Evolutionary conservation across 1,140 invertebrate species (phyloP).

Genomic region (Leucophenga varia): DNA sequence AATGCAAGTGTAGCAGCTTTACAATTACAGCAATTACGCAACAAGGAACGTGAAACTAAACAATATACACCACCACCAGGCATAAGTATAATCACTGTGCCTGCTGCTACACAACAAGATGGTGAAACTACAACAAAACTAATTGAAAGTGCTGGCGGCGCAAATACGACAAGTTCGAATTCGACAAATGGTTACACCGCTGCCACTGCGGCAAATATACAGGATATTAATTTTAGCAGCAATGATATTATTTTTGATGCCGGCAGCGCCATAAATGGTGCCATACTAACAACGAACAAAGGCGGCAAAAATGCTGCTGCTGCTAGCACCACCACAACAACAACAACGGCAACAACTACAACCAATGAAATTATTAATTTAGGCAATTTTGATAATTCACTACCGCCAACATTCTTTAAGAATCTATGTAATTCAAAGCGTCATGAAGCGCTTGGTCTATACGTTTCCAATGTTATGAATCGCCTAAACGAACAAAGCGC

Average conservation of each 20-base stretch:
- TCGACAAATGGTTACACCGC: no score
- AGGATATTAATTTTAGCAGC: conserved; percentile 47
- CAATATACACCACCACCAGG: conserved; percentile 37
- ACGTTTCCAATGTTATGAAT: conserved; percentile 53
- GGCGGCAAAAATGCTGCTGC: conserved; percentile 3
- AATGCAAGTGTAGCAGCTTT: conserved; percentile 1
- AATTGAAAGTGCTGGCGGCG: no score
- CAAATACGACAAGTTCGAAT: no score
- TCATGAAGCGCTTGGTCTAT: conserved; percentile 47
- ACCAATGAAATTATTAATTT: conserved; percentile 48
- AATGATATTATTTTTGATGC: conserved; percentile 48
- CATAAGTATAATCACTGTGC: conserved; percentile 50
- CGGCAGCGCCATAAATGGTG: conserved; percentile 9
- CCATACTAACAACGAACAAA: no score
- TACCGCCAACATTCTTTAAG: conserved; percentile 53
- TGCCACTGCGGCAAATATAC: conserved; percentile 41
- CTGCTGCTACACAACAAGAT: no score
- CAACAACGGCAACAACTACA: conserved; percentile 1
- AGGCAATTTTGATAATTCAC: conserved; percentile 46
- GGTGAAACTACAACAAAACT: conserved; percentile 5
- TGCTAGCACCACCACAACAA: not conserved
- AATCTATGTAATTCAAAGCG: conserved; percentile 51
- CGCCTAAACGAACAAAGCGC: conserved; percentile 36
- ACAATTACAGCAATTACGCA: conserved; percentile 42
- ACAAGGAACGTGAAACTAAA: conserved; percentile 35